A percentile compares a stretch with the other conserved stretches of the same genome.
Evolutionary conservation across 2,888 invertebrate species (phyloP).

Genomic region (Tetragonula carbonaria): DNA sequence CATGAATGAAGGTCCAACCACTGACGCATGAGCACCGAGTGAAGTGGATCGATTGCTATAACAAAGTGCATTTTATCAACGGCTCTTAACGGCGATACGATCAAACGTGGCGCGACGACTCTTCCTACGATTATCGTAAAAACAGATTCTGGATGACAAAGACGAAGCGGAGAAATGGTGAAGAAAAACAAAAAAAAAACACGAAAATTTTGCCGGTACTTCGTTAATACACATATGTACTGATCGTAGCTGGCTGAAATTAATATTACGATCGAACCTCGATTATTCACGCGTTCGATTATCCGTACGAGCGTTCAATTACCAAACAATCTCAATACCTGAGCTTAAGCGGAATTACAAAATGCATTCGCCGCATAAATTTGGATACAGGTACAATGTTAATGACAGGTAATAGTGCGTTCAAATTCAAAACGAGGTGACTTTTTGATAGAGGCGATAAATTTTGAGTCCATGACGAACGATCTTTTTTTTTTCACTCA

Average conservation of each 20-base stretch:
- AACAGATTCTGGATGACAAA: background rate
- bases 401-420: background rate
- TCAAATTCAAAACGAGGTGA: background rate
- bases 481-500: background rate
- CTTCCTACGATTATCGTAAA: background rate
- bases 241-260: background rate
- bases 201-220: background rate
- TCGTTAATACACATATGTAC: background rate
- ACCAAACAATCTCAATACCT: slow-evolving; percentile 11
- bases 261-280: slow-evolving; percentile 14
- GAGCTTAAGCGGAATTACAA: slow-evolving; percentile 11
- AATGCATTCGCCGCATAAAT: slow-evolving; percentile 18
- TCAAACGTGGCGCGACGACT: slow-evolving; percentile 32
- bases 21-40: slow-evolving; percentile 39
- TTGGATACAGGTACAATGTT: background rate
- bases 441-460: background rate
- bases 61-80: slow-evolving; percentile 68
- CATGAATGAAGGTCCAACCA: slow-evolving; percentile 30
- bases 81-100: slow-evolving; percentile 70
- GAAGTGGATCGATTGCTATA: slow-evolving; percentile 52
- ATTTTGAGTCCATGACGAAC: background rate
- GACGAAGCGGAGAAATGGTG: background rate
- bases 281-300: slow-evolving; percentile 19
- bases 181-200: background rate
- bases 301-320: slow-evolving; percentile 12